phyloP scores from a whole-genome alignment of 2,888 invertebrate genomes.

The Himalopsyche anomala region DNA sequence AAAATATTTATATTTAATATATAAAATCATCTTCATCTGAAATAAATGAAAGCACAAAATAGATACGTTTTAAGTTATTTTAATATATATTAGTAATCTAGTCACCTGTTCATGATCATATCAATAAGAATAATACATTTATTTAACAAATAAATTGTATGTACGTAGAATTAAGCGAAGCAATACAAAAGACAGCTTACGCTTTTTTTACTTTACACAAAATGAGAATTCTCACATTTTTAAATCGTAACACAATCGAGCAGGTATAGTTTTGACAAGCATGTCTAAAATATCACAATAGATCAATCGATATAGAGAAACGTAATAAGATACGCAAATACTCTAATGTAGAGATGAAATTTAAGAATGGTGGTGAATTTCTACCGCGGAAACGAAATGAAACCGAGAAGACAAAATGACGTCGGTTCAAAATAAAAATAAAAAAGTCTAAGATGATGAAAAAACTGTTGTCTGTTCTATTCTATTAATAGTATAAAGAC shows the following conservation, averaged over 20 bases:
- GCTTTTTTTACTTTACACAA: background rate
- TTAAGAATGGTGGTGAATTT: background rate
- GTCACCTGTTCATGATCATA: background rate
- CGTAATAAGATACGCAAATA: background rate
- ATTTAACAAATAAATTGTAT: background rate
- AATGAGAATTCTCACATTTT: constrained; percentile 1
- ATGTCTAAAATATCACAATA: constrained; percentile 35
- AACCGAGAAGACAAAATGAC: constrained; percentile 56
- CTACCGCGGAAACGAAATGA: constrained; percentile 48
- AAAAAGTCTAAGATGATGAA: background rate
- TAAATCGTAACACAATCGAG: background rate
- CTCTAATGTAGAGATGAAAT: background rate
- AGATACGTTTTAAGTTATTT: background rate
- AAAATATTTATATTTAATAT: too few relatives aligned
- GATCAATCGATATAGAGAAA: background rate
- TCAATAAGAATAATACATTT: background rate
- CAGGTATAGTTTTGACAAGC: constrained; percentile 18
- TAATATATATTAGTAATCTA: background rate
- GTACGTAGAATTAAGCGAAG: background rate
- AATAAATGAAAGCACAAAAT: too few relatives aligned
- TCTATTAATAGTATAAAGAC: constrained; percentile 57
- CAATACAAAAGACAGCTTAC: background rate
- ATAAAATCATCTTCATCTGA: too few relatives aligned
- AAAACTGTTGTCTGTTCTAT: constrained; percentile 1
- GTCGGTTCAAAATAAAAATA: constrained; percentile 58